A percentile compares a stretch with the other conserved stretches of the same genome.
Conservation (phyloP, 2,888 invertebrate species). For the Idaea aversata region DNA sequence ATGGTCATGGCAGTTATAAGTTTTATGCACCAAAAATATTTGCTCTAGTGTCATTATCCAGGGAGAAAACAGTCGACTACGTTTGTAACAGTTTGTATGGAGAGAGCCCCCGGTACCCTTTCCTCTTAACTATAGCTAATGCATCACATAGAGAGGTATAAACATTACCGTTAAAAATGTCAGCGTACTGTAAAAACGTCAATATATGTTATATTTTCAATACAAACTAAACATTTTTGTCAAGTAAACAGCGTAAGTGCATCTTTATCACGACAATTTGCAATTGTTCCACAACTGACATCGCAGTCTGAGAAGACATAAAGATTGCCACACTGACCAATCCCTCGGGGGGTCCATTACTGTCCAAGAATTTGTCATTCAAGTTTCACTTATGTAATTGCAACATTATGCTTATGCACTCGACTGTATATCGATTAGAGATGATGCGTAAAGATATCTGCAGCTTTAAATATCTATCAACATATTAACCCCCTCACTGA, state of each 20-base stretch:
- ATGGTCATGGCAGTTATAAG: too few species aligned
- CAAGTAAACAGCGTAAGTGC: constrained; percentile 18
- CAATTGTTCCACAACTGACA: constrained; percentile 21
- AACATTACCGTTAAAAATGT: neutral
- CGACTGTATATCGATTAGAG: constrained; percentile 37
- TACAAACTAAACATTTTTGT: too few species aligned
- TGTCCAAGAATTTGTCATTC: constrained; percentile 37
- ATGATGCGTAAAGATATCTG: constrained; percentile 29
- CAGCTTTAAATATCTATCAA: constrained; percentile 26
- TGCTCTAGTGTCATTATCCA: too few species aligned
- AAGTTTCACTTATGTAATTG: constrained; percentile 34
- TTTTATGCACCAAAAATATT: too few species aligned
- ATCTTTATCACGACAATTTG: constrained; percentile 19
- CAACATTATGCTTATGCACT: constrained; percentile 28
- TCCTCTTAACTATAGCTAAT: neutral
- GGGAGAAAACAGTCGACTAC: too few species aligned
- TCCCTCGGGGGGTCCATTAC: constrained; percentile 39
- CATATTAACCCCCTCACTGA: neutral
- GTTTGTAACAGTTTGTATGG: too few species aligned
- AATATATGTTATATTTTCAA: too few species aligned
- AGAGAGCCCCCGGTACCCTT: too few species aligned
- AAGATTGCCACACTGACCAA: constrained; percentile 35
- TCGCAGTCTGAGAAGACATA: constrained; percentile 27
- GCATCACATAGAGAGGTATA: neutral
- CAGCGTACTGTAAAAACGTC: neutral